Percentiles rank a stretch among this genome's conserved stretches.
phyloP scores from a whole-genome alignment of 30 jellyfish, hydroid and myxozoan genomes.

The Nemopilema nomurai region DNA sequence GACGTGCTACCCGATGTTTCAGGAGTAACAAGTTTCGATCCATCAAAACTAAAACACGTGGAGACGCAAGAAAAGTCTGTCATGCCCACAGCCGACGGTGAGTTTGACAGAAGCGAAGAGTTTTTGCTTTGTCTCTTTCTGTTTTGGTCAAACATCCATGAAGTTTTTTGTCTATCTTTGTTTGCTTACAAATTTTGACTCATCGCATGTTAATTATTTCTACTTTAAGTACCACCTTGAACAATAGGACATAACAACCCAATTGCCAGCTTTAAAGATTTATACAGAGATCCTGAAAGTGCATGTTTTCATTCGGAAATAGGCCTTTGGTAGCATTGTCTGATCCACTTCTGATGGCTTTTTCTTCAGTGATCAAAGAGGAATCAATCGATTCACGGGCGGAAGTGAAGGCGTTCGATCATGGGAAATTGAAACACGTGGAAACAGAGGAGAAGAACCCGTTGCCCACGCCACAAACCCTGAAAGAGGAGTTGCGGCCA shows the following conservation, averaged over 20 bases:
- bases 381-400: constrained; percentile 79
- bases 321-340: no score
- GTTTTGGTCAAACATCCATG: no score
- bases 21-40: constrained; percentile 77
- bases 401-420: constrained; percentile 81
- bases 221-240: no score
- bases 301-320: no score
- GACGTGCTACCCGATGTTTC: constrained; percentile 80
- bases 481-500: constrained; percentile 78
- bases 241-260: no score
- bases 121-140: background rate
- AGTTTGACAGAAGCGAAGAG: background rate
- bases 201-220: no score
- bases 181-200: no score
- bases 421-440: constrained; percentile 69
- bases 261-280: no score
- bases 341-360: background rate
- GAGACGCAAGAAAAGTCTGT: constrained; percentile 73
- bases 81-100: constrained; percentile 80
- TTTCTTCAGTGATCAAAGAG: constrained; percentile 58
- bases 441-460: constrained; percentile 83
- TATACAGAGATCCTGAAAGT: no score
- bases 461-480: constrained; percentile 76
- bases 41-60: constrained; percentile 66
- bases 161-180: no score